phyloP scores from a whole-genome alignment of 2,113 vertebrate genomes.

The Nettapus auritus region DNA sequence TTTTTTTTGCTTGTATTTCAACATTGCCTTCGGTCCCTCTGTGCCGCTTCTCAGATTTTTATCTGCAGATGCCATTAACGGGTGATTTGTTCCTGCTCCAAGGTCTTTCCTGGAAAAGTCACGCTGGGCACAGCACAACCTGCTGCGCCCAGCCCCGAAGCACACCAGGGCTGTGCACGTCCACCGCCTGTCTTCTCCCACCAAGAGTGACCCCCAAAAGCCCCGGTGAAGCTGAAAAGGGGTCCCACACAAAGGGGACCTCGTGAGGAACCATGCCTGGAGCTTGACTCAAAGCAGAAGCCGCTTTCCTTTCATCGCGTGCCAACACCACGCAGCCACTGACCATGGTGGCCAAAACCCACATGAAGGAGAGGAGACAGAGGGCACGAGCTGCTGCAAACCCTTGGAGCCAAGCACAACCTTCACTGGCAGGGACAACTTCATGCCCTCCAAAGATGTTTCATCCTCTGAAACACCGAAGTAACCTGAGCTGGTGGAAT shows the following conservation, averaged over 20 bases:
- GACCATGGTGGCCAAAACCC: not conserved
- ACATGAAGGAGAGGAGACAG: not conserved
- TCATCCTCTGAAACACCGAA: not conserved
- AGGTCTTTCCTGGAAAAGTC: not conserved
- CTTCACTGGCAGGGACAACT: no score
- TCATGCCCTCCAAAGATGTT: no score
- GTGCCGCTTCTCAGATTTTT: not conserved
- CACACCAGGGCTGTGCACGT: not conserved
- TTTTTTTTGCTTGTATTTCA: not conserved
- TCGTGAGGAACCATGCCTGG: not conserved
- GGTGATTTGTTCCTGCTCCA: not conserved
- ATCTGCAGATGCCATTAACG: not conserved
- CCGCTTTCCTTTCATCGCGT: accelerated
- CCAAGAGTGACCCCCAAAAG: not conserved
- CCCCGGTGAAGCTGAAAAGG: not conserved
- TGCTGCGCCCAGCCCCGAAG: not conserved
- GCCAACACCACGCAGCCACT: accelerated
- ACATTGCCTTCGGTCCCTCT: not conserved
- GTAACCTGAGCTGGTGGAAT: slow-evolving; percentile 6
- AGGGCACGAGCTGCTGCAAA: not conserved
- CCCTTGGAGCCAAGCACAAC: not conserved
- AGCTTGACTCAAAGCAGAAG: not conserved
- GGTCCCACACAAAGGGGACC: not conserved
- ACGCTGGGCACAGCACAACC: not conserved
- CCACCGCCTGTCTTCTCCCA: not conserved